These are phyloP conservation scores for Zeuzera pyrina DNA, from an alignment of 2,888 invertebrate species.

Conservation along the genomic window DNA sequence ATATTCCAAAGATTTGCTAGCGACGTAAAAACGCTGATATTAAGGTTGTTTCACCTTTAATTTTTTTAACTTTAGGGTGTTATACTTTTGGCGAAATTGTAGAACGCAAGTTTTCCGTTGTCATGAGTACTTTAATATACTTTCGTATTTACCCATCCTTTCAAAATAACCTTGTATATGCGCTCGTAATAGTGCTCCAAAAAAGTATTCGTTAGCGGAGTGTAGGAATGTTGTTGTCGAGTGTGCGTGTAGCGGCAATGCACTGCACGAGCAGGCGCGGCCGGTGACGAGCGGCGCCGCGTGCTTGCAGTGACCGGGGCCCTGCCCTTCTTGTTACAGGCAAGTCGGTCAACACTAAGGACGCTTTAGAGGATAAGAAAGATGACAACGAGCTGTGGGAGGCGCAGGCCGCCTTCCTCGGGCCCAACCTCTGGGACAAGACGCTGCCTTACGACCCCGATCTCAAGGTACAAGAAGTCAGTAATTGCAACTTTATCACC, in stretches of 20 bases:
- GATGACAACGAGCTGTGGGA: constrained; percentile 92
- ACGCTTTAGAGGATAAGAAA: constrained; percentile 79
- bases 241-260: constrained; percentile 7
- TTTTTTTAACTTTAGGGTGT: too few relatives aligned
- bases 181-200: too few relatives aligned
- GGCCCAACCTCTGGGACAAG: constrained; percentile 97
- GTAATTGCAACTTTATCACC: constrained; percentile 63
- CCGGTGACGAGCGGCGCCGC: constrained; percentile 13
- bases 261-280: constrained; percentile 6
- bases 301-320: constrained; percentile 41
- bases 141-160: too few relatives aligned
- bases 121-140: too few relatives aligned
- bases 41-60: too few relatives aligned
- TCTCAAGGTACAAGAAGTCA: constrained; percentile 91
- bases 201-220: too few relatives aligned
- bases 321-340: constrained; percentile 69
- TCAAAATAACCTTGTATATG: too few relatives aligned
- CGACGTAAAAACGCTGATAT: too few relatives aligned
- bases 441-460: constrained; percentile 93
- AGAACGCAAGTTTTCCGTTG: too few relatives aligned
- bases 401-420: constrained; percentile 95
- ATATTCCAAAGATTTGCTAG: too few relatives aligned
- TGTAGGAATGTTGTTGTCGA: constrained; percentile 1
- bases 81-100: too few relatives aligned
- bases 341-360: constrained; percentile 76